Base-by-base conservation (phyloP, 2,888 invertebrate genomes). In the Suillia variegata region DNA sequence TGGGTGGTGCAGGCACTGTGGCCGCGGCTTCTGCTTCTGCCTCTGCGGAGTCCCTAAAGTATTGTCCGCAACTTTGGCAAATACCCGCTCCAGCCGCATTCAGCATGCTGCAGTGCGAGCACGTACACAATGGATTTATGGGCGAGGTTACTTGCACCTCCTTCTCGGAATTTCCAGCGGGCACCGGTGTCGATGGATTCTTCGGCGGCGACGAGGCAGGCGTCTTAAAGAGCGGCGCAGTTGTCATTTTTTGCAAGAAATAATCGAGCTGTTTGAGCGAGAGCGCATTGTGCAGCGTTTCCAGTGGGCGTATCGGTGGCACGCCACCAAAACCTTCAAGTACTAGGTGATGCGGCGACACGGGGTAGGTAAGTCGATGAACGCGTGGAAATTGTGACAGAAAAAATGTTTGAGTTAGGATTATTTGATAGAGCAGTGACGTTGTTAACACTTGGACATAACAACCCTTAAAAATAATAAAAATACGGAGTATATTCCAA, bases 241-340 rank as follows among this genome's bases (percentile, higher is more conserved):
- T 85, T 15, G 93, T 92, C 86, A 96, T 93, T 70, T 90, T 88
- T 75, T 93, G 93, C 80, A 98, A 84, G 83, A 96, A 98, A 48
- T 84, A 85, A 81, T 98, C 97, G 73, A 98, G 84, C 80, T 98
- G 96, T 47, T 91, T 89, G 76, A 97, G 85, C 53, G 96, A 97
- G 68, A 98, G 85, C 51, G 96, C 94, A 84, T 99, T 98, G 86
- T 99, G 98, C 62, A 99, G 85, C 3, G 98, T 99, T 85, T 99
- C 98, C 80, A 99, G 84, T 1, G 98, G 97, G 31, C 98, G 89
- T 71, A 99, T 94, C 1, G 96, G 93, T 22, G 98, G 98, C 66
- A 97, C 96, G 59, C 94, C 93, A 62, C 93, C 93, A 82, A 93
- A 93, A 31, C 93, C 93, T 83, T 92, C 92, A 78, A 92, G 86